Evolutionary conservation across 1,140 invertebrate genomes (phyloP).

Genomic region (Temnothorax longispinosus): DNA sequence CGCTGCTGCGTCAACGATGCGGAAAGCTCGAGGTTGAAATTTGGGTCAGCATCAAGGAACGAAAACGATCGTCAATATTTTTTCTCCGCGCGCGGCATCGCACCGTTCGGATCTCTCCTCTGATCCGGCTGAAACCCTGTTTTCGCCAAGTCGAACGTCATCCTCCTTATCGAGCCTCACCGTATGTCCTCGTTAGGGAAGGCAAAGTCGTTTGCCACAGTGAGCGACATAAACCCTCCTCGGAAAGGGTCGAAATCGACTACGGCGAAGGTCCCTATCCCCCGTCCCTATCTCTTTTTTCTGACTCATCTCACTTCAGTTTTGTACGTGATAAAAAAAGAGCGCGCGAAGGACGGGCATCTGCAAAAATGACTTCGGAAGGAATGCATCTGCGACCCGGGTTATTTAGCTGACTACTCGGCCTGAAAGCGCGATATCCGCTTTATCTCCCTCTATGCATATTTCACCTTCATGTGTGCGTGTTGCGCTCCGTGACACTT

Average conservation of each 20-base stretch:
- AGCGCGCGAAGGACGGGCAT: background rate
- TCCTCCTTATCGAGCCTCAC: slow-evolving; percentile 61
- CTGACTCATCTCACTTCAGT: slow-evolving; percentile 51
- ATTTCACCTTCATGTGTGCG: background rate
- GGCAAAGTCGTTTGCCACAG: slow-evolving; percentile 52
- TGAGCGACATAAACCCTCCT: slow-evolving; percentile 55
- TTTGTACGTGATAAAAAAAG: slow-evolving; percentile 45
- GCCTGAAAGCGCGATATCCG: slow-evolving; percentile 56
- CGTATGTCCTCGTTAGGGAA: slow-evolving; percentile 62
- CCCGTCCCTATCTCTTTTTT: slow-evolving; percentile 22
- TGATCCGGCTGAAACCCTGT: slow-evolving; percentile 55
- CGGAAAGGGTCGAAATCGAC: slow-evolving; percentile 25
- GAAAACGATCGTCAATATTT: slow-evolving; percentile 74
- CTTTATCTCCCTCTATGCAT: slow-evolving; percentile 4
- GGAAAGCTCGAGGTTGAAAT: slow-evolving; percentile 71
- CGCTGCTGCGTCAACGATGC: slow-evolving; percentile 70
- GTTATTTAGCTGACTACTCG: slow-evolving; percentile 53
- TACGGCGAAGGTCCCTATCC: slow-evolving; percentile 6
- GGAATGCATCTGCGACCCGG: slow-evolving; percentile 31
- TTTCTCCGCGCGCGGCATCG: slow-evolving; percentile 40
- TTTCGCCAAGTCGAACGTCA: slow-evolving; percentile 67
- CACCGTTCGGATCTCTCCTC: slow-evolving; percentile 29
- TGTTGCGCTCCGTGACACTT: slow-evolving; percentile 13
- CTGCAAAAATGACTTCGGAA: slow-evolving; percentile 37
- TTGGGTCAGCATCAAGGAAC: slow-evolving; percentile 72